Base-by-base conservation (phyloP, 35 echinoderm and acorn worm species). In the Apostichopus californicus region DNA sequence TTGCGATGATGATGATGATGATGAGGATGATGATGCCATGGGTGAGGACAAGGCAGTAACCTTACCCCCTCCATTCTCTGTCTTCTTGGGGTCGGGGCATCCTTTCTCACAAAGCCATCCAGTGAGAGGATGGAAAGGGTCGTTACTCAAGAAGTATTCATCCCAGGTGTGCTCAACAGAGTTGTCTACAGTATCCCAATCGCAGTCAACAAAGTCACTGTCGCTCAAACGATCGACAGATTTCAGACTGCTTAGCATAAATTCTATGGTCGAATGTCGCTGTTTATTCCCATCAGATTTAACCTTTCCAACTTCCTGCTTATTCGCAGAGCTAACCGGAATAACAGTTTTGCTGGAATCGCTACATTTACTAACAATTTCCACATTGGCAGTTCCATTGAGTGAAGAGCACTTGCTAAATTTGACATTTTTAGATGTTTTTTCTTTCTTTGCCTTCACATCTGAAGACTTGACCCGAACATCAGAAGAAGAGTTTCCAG, bases 41-140 rank as follows among this genome's bases (percentile, higher is more conserved):
- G 64, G 11, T 9, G 64, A 9, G 78, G 13, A 24, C 7, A 1
- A 22, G 3, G 12, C 22, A 5, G 5, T 57, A 15, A 8, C 59
- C 14, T n/a, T 57, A 13, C 87, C 52, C 9, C 57, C 81, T 4
- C 13, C 26, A 18, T 57, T 77, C 18, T 79, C 34, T 4, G 18
- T 12, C 18, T 79, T 5, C 5, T 81, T 18, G 15, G 17, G 13
- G 23, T 58, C 7, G 46, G 46, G 9, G 1, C 9, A 63, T 17
- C 77, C 18, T 34, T 61, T 77, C 25, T 78, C 17, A 80, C 92
- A 94, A 5, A 73, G 66, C 92, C 92, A 94, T 9, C 92, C 92
- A 54, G 63, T 80, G 0, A 94, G 92, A 8, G 92, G 92, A 34
- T 94, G 81, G 92, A 90, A 94, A 15, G 92, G 92, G 28, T 94